These are phyloP conservation scores for Psittacula derbiana DNA, from an alignment of 2,797 vertebrate species.

Conservation along the genomic window DNA sequence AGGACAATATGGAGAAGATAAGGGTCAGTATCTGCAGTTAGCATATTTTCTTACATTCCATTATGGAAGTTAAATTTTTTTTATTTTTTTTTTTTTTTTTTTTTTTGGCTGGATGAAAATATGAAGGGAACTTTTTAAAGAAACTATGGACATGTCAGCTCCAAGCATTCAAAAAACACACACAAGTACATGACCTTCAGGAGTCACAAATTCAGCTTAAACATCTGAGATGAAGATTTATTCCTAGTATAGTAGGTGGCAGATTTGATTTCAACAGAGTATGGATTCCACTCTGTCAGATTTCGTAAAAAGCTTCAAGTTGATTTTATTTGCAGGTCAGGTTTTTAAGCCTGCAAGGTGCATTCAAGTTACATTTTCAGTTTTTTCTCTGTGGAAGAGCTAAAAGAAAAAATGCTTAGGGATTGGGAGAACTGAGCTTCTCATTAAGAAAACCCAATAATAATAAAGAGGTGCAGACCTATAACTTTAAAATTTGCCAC, in stretches of 20 bases:
- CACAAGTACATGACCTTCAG: not conserved
- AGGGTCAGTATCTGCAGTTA: not conserved
- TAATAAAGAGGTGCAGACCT: not conserved
- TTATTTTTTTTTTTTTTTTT: not conserved
- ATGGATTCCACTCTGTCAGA: not conserved
- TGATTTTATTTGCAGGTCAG: constrained; percentile 24
- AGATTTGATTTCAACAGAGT: constrained; percentile 30
- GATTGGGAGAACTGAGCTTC: not conserved
- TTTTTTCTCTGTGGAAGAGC: not conserved
- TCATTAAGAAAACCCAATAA: not conserved
- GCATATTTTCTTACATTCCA: not conserved
- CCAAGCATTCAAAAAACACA: not conserved
- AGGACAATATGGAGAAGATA: not conserved
- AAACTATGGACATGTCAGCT: not conserved
- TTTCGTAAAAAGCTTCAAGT: not conserved
- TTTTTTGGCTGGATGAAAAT: not conserved
- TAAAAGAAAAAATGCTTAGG: not conserved
- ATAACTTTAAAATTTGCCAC: not conserved
- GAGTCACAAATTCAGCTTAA: constrained; percentile 8
- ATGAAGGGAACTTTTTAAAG: not conserved
- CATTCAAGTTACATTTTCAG: not conserved
- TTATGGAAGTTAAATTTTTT: not conserved
- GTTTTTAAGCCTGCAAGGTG: not conserved
- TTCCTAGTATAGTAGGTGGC: not conserved
- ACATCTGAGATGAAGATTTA: constrained; percentile 12